phyloP scores from a whole-genome alignment of 2,113 vertebrate species.

The Polypterus senegalus region DNA sequence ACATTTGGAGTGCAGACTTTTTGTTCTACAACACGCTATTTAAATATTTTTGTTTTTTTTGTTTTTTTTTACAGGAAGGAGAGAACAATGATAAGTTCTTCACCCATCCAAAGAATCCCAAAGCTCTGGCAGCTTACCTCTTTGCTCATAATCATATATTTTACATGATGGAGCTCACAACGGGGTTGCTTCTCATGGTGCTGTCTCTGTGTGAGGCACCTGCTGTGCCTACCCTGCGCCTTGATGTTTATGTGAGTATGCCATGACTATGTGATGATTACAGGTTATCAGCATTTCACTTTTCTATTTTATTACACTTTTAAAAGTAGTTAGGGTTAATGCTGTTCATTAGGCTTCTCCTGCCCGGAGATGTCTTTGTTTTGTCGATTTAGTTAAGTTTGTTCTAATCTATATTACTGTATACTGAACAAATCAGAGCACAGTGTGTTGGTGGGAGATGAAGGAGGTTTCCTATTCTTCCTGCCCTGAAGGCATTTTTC shows the following conservation, averaged over 20 bases:
- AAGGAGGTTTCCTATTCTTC: no score
- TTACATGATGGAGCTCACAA: constrained; percentile 90
- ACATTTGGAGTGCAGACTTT: not conserved
- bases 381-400: no score
- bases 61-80: constrained; percentile 62
- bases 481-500: no score
- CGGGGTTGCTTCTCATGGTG: constrained; percentile 74
- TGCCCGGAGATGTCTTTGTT: no score
- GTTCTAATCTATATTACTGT: no score
- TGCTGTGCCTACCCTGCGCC: constrained; percentile 76
- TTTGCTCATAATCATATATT: constrained; percentile 93
- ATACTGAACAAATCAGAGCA: no score
- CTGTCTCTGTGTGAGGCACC: constrained; percentile 91
- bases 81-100: constrained; percentile 97
- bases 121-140: constrained; percentile 84
- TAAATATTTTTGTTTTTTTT: not conserved
- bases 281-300: no score
- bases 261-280: no score
- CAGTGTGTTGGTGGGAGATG: no score
- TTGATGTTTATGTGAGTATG: constrained; percentile 78
- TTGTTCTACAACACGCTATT: not conserved
- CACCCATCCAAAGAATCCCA: constrained; percentile 83
- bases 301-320: no score
- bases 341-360: no score
- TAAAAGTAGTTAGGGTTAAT: no score